phyloP scores from a whole-genome alignment of 2,888 invertebrate species.

The Arrhopalites spinosus region DNA sequence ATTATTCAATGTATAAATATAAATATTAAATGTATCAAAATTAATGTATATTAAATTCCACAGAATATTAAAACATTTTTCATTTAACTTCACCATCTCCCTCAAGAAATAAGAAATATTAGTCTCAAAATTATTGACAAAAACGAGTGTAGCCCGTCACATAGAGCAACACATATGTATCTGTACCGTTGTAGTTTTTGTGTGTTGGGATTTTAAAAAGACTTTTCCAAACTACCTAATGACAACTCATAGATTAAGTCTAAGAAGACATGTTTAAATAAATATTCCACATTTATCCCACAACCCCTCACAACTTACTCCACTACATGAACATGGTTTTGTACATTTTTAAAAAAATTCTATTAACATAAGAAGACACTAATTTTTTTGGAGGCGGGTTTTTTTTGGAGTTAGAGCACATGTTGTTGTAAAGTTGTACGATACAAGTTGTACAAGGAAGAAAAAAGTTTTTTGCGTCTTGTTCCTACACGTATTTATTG shows the following conservation, averaged over 20 bases:
- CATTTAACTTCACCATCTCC: no score
- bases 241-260: conserved; percentile 38
- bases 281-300: conserved; percentile 35
- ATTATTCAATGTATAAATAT: no score
- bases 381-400: no score
- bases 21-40: no score
- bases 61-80: no score
- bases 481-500: no score
- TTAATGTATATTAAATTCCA: no score
- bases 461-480: no score
- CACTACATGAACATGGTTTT: no score
- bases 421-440: not conserved
- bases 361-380: no score
- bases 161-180: not conserved
- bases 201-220: not conserved
- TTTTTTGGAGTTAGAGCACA: no score
- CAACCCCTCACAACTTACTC: not conserved
- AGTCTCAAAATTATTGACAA: conserved; percentile 23
- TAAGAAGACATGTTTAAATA: conserved; percentile 39
- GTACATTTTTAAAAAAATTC: no score
- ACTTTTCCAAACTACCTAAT: conserved; percentile 12
- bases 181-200: not conserved
- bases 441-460: not conserved
- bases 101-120: not conserved
- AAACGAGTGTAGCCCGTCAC: not conserved